Evolutionary conservation across 2,113 vertebrate genomes (phyloP).

Genomic region (Pelecanus crispus): DNA sequence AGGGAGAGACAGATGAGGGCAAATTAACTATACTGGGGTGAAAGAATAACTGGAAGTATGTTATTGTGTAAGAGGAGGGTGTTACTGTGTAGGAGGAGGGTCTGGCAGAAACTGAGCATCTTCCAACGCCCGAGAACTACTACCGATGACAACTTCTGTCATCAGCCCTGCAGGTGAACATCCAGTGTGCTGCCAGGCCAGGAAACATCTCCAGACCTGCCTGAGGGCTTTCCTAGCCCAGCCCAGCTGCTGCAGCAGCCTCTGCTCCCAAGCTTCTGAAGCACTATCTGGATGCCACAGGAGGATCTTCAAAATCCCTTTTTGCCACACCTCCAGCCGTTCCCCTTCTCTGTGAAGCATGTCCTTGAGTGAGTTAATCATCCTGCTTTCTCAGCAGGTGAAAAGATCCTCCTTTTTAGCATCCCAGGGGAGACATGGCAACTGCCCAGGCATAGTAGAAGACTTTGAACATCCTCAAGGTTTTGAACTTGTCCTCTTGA

Average conservation of each 20-base stretch:
- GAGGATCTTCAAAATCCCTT: background rate
- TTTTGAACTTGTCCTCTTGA: slow-evolving; percentile 45
- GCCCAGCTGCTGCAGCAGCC: background rate
- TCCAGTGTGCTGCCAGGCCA: background rate
- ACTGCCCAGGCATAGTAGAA: background rate
- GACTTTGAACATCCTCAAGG: slow-evolving; percentile 41
- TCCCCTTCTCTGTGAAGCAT: background rate
- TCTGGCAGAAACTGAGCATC: background rate
- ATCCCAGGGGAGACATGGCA: background rate
- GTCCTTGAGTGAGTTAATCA: background rate
- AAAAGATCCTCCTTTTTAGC: background rate
- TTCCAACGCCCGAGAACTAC: background rate
- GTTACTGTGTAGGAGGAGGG: too few relatives aligned
- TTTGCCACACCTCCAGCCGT: background rate
- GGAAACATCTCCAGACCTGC: background rate
- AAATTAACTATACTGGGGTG: background rate
- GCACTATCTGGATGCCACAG: background rate
- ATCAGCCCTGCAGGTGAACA: background rate
- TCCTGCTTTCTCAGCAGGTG: background rate
- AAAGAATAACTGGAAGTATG: background rate
- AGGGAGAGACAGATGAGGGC: background rate
- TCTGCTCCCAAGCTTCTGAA: background rate
- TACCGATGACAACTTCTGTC: background rate
- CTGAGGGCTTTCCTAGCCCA: background rate
- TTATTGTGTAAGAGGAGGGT: background rate